phyloP scores from a whole-genome alignment of 2,888 invertebrate species.

The Syritta pipiens region DNA sequence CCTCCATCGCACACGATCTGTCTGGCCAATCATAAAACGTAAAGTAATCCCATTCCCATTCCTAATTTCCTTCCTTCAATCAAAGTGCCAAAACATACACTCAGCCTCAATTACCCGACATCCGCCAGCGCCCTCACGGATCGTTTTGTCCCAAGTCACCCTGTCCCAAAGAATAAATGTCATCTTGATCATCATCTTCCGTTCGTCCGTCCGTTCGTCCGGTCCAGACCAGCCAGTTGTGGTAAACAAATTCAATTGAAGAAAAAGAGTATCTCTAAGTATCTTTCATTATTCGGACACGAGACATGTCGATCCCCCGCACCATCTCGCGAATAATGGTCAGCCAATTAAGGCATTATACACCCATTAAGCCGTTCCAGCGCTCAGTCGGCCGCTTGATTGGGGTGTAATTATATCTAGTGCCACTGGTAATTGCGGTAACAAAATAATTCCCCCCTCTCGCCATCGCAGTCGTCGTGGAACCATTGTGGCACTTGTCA shows the following conservation, averaged over 20 bases:
- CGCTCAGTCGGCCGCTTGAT: conserved; percentile 46
- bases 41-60: conserved; percentile 38
- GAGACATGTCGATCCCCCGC: conserved; percentile 56
- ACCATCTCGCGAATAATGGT: conserved; percentile 40
- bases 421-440: conserved; percentile 67
- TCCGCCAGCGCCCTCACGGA: conserved; percentile 28
- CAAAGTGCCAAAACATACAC: conserved; percentile 68
- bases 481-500: conserved; percentile 51
- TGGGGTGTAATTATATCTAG: conserved; percentile 67
- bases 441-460: conserved; percentile 46
- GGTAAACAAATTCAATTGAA: conserved; percentile 52
- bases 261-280: conserved; percentile 51
- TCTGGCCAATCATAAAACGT: conserved; percentile 41
- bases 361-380: conserved; percentile 53
- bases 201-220: conserved; percentile 30
- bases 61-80: conserved; percentile 64
- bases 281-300: conserved; percentile 66
- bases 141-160: conserved; percentile 32
- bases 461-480: background rate
- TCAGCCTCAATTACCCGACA: conserved; percentile 58
- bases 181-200: conserved; percentile 54
- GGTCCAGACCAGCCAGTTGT: background rate
- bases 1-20: background rate
- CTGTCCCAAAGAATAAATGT: conserved; percentile 48
- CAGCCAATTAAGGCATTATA: conserved; percentile 68